Percentiles rank a stretch among this genome's conserved stretches.
Conservation (phyloP, 1,140 invertebrate genomes). For the Drosophila trapezifrons region DNA sequence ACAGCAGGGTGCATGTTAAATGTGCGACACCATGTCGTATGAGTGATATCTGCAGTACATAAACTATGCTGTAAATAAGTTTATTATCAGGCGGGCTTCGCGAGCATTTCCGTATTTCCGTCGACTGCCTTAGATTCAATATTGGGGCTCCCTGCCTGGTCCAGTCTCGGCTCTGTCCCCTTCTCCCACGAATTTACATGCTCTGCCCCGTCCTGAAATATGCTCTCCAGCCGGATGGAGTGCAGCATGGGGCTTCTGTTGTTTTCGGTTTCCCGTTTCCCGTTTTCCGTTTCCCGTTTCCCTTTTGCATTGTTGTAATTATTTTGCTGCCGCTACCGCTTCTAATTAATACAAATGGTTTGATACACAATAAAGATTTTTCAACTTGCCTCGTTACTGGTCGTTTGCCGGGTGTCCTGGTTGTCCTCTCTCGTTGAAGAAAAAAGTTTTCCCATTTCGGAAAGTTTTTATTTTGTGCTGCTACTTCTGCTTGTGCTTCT, state of each 20-base stretch:
- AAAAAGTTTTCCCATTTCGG: slow-evolving; percentile 81
- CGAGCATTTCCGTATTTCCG: slow-evolving; percentile 22
- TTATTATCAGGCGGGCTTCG: slow-evolving; percentile 59
- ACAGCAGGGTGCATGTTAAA: slow-evolving; percentile 76
- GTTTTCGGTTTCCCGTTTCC: background rate
- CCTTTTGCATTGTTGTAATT: slow-evolving; percentile 66
- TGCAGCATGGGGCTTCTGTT: slow-evolving; percentile 6
- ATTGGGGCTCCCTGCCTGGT: slow-evolving; percentile 2
- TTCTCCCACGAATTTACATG: slow-evolving; percentile 3
- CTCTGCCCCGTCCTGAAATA: slow-evolving; percentile 13
- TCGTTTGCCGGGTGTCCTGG: slow-evolving; percentile 23
- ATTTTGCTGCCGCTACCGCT: slow-evolving; percentile 72
- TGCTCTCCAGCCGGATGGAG: slow-evolving; percentile 36
- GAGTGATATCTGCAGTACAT: slow-evolving; percentile 73
- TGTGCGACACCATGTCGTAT: slow-evolving; percentile 75
- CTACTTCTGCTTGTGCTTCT: slow-evolving; percentile 20
- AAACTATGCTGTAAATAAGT: slow-evolving; percentile 81
- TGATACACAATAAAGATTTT: slow-evolving; percentile 83
- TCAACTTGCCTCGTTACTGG: slow-evolving; percentile 80
- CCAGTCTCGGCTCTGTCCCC: background rate
- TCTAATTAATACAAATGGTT: slow-evolving; percentile 83
- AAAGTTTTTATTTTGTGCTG: slow-evolving; percentile 77
- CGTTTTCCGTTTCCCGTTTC: background rate
- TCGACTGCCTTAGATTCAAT: slow-evolving; percentile 19
- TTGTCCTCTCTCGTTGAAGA: slow-evolving; percentile 61